Evolutionary conservation across 37 sponge, comb jelly and placozoan genomes (phyloP).

Genomic region (Theonella swinhoei): DNA sequence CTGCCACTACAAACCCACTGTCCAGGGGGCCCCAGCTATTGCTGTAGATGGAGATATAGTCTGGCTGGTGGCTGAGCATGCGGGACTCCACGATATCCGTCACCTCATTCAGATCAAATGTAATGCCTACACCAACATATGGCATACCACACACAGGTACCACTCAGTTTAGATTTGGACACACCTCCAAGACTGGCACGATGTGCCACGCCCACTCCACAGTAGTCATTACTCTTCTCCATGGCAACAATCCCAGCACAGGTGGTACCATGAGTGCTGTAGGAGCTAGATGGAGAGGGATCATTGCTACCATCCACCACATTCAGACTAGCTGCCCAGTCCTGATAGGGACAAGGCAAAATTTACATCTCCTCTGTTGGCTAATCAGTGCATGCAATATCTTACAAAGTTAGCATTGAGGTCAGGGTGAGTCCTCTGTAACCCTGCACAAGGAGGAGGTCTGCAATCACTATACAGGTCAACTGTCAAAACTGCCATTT

Average conservation of each 20-base stretch:
- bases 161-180: not conserved
- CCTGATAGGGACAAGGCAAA: constrained; percentile 43
- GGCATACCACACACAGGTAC: not conserved
- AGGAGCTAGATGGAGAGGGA: constrained; percentile 72
- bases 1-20: constrained; percentile 88
- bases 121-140: constrained; percentile 51
- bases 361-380: not conserved
- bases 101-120: constrained; percentile 74
- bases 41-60: constrained; percentile 82
- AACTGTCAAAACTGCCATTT: not conserved
- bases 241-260: constrained; percentile 96
- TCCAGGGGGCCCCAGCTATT: constrained; percentile 98
- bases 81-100: constrained; percentile 86
- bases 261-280: constrained; percentile 94
- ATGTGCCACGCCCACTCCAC: constrained; percentile 94
- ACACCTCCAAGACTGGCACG: constrained; percentile 87
- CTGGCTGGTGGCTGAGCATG: constrained; percentile 67
- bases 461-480: not conserved
- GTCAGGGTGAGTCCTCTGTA: not conserved
- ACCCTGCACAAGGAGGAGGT: no score
- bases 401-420: not conserved
- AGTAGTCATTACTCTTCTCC: constrained; percentile 71
- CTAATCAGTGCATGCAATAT: not conserved
- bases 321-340: constrained; percentile 86
- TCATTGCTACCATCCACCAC: constrained; percentile 71